Conservation (phyloP, 2,113 vertebrate genomes). For the Anoura caudifer region DNA sequence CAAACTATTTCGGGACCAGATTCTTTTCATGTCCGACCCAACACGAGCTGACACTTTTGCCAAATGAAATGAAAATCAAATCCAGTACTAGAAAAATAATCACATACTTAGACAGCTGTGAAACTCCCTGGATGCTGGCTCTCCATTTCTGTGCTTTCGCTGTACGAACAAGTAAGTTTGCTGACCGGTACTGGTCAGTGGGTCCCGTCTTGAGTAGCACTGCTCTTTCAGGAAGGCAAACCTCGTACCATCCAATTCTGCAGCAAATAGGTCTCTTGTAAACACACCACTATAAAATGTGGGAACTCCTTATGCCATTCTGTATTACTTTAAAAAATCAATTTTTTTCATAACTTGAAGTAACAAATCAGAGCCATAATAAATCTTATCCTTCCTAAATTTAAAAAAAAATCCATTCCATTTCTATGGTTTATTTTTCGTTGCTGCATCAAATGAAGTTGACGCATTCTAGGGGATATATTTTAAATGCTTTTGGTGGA, state of each 20-base stretch:
- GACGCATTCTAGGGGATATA: neutral
- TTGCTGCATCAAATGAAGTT: neutral
- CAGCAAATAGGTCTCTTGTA: neutral
- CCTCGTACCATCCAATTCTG: neutral
- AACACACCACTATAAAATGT: neutral
- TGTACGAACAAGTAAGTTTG: neutral
- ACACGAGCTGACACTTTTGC: neutral
- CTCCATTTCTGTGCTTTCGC: neutral
- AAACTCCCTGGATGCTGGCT: neutral
- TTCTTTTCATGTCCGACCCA: neutral
- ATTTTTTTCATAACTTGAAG: no score
- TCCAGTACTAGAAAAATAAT: neutral
- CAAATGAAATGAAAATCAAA: constrained; percentile 33
- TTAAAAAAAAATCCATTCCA: neutral
- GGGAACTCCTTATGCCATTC: neutral
- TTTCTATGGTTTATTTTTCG: neutral
- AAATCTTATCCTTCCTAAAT: no score
- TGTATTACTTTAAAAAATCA: neutral
- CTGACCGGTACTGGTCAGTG: neutral
- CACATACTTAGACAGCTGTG: neutral
- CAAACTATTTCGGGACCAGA: neutral
- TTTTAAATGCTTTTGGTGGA: neutral
- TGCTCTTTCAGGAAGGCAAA: neutral
- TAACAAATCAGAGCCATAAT: no score
- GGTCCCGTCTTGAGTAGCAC: neutral